phyloP scores from a whole-genome alignment of 1,140 invertebrate genomes.

The Melitaea cinxia region DNA sequence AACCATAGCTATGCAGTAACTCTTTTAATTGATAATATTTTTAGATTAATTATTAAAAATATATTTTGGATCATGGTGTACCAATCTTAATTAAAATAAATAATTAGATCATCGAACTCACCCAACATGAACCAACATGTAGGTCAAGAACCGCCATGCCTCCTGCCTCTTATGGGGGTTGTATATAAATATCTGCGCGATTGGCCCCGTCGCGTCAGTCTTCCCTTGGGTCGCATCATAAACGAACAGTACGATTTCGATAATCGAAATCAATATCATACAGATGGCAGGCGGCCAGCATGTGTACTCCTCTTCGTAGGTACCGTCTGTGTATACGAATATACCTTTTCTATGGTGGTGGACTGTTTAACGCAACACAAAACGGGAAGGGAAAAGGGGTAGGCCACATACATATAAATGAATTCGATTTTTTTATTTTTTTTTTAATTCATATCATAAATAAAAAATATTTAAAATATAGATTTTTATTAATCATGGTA shows the following conservation, averaged over 20 bases:
- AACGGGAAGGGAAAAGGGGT: slow-evolving; percentile 40
- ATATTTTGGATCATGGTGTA: no score
- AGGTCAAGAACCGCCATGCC: slow-evolving; percentile 95
- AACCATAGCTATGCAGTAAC: no score
- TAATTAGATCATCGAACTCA: slow-evolving; percentile 71
- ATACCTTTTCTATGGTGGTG: slow-evolving; percentile 58
- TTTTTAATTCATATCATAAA: slow-evolving; percentile 2
- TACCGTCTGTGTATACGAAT: slow-evolving; percentile 85
- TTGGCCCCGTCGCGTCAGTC: slow-evolving; percentile 85
- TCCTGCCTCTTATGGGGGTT: slow-evolving; percentile 93
- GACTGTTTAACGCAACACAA: slow-evolving; percentile 65
- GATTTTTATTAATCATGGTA: no score
- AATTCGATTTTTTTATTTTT: slow-evolving; percentile 2
- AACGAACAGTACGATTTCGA: slow-evolving; percentile 87
- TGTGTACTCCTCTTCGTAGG: slow-evolving; percentile 93
- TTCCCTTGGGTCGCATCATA: slow-evolving; percentile 83
- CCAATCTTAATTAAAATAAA: no score
- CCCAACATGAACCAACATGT: slow-evolving; percentile 99
- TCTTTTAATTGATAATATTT: no score
- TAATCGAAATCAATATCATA: slow-evolving; percentile 89
- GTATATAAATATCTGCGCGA: slow-evolving; percentile 92
- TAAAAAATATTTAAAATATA: no score
- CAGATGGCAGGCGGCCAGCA: slow-evolving; percentile 93
- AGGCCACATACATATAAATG: slow-evolving; percentile 7
- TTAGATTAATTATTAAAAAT: no score